Conservation (phyloP, 2,888 invertebrate genomes). For the Endomychus coccineus region DNA sequence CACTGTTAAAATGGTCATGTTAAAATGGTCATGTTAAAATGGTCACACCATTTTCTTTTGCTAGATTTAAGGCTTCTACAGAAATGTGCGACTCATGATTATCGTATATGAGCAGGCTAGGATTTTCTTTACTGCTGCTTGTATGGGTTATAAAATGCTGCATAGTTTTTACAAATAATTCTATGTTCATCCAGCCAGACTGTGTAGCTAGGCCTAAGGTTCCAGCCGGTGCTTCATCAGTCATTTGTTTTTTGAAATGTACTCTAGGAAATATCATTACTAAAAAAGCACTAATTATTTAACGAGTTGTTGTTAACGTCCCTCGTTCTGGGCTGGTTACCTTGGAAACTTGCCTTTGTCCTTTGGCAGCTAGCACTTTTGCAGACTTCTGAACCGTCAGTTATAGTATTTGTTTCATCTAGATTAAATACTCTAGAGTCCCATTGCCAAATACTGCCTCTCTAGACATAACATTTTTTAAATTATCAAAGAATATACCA, state of each 20-base stretch:
- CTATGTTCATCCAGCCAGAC: constrained; percentile 35
- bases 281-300: constrained; percentile 30
- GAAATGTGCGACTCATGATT: constrained; percentile 32
- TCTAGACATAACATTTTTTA: constrained; percentile 20
- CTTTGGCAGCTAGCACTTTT: constrained; percentile 10
- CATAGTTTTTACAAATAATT: constrained; percentile 32
- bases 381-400: constrained; percentile 12
- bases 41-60: constrained; percentile 37
- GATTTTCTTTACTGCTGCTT: constrained; percentile 25
- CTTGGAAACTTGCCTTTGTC: constrained; percentile 7
- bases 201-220: constrained; percentile 31
- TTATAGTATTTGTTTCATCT: constrained; percentile 8
- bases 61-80: constrained; percentile 24
- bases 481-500: constrained; percentile 25
- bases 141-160: constrained; percentile 32
- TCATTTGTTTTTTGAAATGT: constrained; percentile 28
- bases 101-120: constrained; percentile 29
- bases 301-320: constrained; percentile 25
- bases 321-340: constrained; percentile 10
- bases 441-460: constrained; percentile 1
- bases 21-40: no score
- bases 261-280: constrained; percentile 33
- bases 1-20: no score
- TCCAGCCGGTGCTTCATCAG: constrained; percentile 32
- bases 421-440: constrained; percentile 8